phyloP scores from a whole-genome alignment of 2,113 vertebrate species.

The Sander lucioperca region DNA sequence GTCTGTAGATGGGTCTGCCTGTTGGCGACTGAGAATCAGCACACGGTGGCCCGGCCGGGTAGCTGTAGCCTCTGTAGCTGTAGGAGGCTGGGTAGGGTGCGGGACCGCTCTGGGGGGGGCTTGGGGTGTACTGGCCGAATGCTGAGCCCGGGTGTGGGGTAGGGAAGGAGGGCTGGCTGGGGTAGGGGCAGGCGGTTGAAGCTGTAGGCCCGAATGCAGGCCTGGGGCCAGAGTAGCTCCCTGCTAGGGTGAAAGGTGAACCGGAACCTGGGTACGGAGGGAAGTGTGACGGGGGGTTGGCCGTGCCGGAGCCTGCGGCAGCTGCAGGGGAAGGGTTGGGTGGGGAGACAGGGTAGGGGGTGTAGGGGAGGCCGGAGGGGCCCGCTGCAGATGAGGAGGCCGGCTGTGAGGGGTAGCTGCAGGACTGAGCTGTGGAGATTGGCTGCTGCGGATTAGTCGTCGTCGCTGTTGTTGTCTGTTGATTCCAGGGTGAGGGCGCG shows the following conservation, averaged over 20 bases:
- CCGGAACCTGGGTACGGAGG: slow-evolving; percentile 77
- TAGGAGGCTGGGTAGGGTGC: slow-evolving; percentile 78
- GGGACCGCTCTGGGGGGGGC: slow-evolving; percentile 49
- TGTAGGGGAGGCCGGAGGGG: slow-evolving; percentile 77
- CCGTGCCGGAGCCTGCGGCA: slow-evolving; percentile 53
- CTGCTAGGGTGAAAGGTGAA: slow-evolving; percentile 64
- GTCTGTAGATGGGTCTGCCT: slow-evolving; percentile 80
- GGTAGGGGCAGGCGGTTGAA: slow-evolving; percentile 80
- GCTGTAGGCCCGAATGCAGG: slow-evolving; percentile 76
- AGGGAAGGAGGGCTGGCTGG: slow-evolving; percentile 80
- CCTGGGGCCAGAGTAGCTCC: slow-evolving; percentile 72
- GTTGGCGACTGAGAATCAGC: slow-evolving; percentile 79
- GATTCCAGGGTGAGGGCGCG: slow-evolving; percentile 71
- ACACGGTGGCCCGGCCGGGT: slow-evolving; percentile 74
- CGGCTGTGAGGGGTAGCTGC: slow-evolving; percentile 70
- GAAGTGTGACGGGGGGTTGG: slow-evolving; percentile 73
- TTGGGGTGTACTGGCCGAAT: slow-evolving; percentile 81
- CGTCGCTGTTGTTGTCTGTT: slow-evolving; percentile 40
- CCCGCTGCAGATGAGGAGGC: slow-evolving; percentile 71
- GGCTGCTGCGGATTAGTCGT: slow-evolving; percentile 60
- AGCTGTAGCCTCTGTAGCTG: slow-evolving; percentile 80
- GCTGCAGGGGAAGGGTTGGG: slow-evolving; percentile 40
- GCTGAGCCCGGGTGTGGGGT: slow-evolving; percentile 76
- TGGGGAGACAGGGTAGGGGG: slow-evolving; percentile 59
- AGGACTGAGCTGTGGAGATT: slow-evolving; percentile 60